Conservation (phyloP, 2,113 vertebrate species). For the Chamaetylas fuelleborni region DNA sequence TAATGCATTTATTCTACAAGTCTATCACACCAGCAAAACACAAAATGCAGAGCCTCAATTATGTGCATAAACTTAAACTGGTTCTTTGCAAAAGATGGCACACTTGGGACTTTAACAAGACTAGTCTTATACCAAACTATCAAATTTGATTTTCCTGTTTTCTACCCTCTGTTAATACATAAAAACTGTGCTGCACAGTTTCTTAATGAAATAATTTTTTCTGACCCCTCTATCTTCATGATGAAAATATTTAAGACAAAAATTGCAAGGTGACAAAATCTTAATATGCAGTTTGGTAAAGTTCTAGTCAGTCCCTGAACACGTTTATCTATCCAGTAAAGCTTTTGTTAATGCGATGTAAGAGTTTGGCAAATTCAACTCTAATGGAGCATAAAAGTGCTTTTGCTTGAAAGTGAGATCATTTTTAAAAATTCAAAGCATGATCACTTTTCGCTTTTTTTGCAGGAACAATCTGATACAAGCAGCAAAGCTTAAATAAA, state of each 20-base stretch:
- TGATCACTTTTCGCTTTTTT: constrained; percentile 80
- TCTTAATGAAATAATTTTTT: constrained; percentile 9
- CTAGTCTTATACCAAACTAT: neutral
- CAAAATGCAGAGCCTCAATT: constrained; percentile 2
- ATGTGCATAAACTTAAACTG: neutral
- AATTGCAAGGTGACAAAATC: constrained; percentile 69
- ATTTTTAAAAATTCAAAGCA: constrained; percentile 87
- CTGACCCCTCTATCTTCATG: constrained; percentile 8
- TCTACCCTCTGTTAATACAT: neutral
- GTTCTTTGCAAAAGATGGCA: neutral
- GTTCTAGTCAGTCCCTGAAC: constrained; percentile 77
- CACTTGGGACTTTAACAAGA: neutral
- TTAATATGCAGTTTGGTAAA: constrained; percentile 85
- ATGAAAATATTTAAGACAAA: constrained; percentile 66
- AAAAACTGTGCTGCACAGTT: neutral
- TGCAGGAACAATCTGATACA: constrained; percentile 85
- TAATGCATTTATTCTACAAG: constrained; percentile 17
- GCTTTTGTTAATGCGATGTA: constrained; percentile 81
- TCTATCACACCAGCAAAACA: neutral
- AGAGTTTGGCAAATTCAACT: constrained; percentile 84
- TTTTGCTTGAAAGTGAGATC: constrained; percentile 86
- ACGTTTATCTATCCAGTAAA: constrained; percentile 81
- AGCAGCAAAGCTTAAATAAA: constrained; percentile 86
- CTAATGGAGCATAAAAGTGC: constrained; percentile 88
- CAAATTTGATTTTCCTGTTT: neutral